Evolutionary conservation across 2,888 invertebrate species (phyloP).

Genomic region (Andrena camellia): DNA sequence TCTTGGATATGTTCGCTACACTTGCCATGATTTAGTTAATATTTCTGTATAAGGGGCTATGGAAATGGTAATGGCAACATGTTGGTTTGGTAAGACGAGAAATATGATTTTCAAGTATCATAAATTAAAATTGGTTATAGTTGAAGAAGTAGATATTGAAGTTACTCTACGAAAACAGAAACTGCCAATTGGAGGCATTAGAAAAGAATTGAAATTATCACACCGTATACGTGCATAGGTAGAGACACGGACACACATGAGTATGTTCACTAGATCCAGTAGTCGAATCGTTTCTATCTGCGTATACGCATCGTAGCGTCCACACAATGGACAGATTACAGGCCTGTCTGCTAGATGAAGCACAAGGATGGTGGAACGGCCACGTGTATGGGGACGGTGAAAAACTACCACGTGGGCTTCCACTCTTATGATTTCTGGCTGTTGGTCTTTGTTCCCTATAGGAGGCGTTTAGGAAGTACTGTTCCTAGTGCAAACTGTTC

Average conservation of each 20-base stretch:
- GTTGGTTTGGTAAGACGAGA: no score
- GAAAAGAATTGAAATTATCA: background rate
- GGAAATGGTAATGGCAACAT: no score
- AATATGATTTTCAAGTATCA: no score
- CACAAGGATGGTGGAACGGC: conserved; percentile 71
- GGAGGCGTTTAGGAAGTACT: conserved; percentile 14
- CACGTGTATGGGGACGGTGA: conserved; percentile 44
- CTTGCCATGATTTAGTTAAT: no score
- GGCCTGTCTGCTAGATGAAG: conserved; percentile 74
- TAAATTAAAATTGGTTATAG: no score
- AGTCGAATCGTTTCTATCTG: conserved; percentile 71
- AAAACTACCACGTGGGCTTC: conserved; percentile 70
- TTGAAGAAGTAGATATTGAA: no score
- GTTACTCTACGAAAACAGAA: background rate
- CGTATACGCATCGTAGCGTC: conserved; percentile 73
- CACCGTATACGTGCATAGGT: background rate
- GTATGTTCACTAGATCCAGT: conserved; percentile 50
- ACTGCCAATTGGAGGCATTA: background rate
- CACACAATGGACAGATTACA: conserved; percentile 77
- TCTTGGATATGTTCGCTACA: no score
- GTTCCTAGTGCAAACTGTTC: no score
- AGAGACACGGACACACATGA: conserved; percentile 20
- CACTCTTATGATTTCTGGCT: conserved; percentile 72
- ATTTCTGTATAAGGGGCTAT: no score
- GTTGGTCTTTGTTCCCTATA: conserved; percentile 66